A percentile compares a stretch with the other conserved stretches of the same genome.
Conservation (phyloP, 2,113 vertebrate species). For the Alouatta palliata region DNA sequence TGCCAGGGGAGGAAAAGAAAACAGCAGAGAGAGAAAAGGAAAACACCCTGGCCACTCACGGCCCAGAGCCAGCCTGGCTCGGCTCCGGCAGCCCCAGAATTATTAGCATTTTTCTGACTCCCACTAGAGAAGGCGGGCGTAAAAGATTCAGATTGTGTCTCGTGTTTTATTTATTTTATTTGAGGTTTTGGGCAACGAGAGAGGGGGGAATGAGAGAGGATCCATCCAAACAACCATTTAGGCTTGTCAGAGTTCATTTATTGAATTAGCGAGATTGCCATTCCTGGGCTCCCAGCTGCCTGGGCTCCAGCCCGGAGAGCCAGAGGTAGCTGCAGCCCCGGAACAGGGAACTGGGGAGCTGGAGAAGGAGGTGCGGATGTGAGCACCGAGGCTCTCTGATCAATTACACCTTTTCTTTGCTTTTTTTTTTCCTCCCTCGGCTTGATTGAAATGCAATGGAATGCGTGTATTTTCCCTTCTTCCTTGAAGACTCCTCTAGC, state of each 20-base stretch:
- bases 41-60: fast-evolving
- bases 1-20: background rate
- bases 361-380: fast-evolving
- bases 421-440: background rate
- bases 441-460: background rate
- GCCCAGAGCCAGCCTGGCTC: fast-evolving
- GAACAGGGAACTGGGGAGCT: fast-evolving
- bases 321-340: background rate
- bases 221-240: slow-evolving; percentile 46
- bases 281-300: background rate
- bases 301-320: background rate
- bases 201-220: background rate
- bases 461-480: background rate
- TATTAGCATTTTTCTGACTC: background rate
- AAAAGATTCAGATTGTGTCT: slow-evolving; percentile 15
- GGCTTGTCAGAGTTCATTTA: slow-evolving; percentile 54
- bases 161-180: slow-evolving; percentile 54
- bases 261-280: slow-evolving; percentile 44
- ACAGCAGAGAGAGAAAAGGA: background rate
- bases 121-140: background rate
- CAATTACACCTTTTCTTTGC: fast-evolving
- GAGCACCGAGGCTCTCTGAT: background rate
- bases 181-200: slow-evolving; percentile 55
- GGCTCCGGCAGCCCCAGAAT: background rate
- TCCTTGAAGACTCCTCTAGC: background rate